phyloP scores from a whole-genome alignment of 2,113 vertebrate species.

The Cynocephalus volans region DNA sequence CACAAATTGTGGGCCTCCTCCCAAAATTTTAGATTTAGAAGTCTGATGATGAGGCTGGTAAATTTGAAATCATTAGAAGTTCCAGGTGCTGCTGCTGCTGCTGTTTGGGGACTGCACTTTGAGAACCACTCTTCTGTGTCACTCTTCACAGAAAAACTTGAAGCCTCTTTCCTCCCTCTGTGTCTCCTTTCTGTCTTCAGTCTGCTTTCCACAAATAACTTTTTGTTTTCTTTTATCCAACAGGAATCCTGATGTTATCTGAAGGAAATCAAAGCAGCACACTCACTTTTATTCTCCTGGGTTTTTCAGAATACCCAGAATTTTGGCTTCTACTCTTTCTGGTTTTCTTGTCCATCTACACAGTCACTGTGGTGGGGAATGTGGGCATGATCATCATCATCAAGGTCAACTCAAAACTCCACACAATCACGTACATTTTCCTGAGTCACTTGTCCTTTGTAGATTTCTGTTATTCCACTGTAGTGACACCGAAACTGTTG shows the following conservation, averaged over 20 bases:
- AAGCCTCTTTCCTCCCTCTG: not conserved
- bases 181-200: not conserved
- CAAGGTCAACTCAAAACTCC: no score
- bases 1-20: not conserved
- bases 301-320: no score
- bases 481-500: no score
- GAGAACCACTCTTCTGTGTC: not conserved
- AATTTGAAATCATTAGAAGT: not conserved
- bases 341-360: no score
- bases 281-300: not conserved
- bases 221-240: not conserved
- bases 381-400: no score
- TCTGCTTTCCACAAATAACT: not conserved
- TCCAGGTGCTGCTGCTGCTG: rapidly evolving
- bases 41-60: not conserved
- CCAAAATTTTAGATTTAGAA: not conserved
- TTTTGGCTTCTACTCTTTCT: no score
- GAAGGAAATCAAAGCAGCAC: not conserved
- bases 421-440: no score
- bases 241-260: not conserved
- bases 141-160: not conserved
- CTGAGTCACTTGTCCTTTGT: no score
- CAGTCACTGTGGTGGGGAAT: no score
- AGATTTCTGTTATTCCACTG: no score
- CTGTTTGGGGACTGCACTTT: not conserved